These are phyloP conservation scores for Oscheius sp. DNA, from an alignment of 2,888 invertebrate species.

Conservation along the genomic window DNA sequence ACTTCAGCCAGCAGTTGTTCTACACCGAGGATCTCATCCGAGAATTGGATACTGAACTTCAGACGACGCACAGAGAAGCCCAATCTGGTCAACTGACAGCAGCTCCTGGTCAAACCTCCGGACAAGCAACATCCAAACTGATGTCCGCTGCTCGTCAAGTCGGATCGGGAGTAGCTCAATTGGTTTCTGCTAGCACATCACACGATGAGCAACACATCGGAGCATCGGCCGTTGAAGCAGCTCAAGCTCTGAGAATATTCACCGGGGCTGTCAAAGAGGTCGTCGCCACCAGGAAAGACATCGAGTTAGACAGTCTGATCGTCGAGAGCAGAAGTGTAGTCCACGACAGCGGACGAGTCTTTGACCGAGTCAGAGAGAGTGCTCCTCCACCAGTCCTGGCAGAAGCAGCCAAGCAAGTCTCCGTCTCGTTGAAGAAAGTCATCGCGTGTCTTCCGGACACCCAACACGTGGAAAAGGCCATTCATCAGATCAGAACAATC, in stretches of 20 bases:
- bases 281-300: slow-evolving; percentile 58
- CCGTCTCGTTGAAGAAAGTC: slow-evolving; percentile 80
- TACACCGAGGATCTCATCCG: slow-evolving; percentile 68
- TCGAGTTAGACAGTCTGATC: slow-evolving; percentile 51
- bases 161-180: slow-evolving; percentile 85
- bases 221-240: slow-evolving; percentile 66
- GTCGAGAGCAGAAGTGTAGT: slow-evolving; percentile 65
- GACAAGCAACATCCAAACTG: slow-evolving; percentile 43
- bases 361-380: slow-evolving; percentile 65
- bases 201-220: slow-evolving; percentile 78
- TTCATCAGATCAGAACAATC: slow-evolving; percentile 79
- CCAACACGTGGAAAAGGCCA: slow-evolving; percentile 89
- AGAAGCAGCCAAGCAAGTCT: slow-evolving; percentile 63
- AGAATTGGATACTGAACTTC: slow-evolving; percentile 83
- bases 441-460: slow-evolving; percentile 91
- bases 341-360: slow-evolving; percentile 68
- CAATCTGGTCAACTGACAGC: slow-evolving; percentile 71
- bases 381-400: slow-evolving; percentile 55
- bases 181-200: slow-evolving; percentile 84
- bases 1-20: slow-evolving; percentile 66
- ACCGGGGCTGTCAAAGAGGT: slow-evolving; percentile 61
- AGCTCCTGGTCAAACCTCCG: slow-evolving; percentile 42
- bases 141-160: slow-evolving; percentile 56
- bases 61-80: slow-evolving; percentile 84
- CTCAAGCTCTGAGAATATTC: slow-evolving; percentile 65